Evolutionary conservation across 2,113 vertebrate species (phyloP).

Genomic region (Butorides virescens): DNA sequence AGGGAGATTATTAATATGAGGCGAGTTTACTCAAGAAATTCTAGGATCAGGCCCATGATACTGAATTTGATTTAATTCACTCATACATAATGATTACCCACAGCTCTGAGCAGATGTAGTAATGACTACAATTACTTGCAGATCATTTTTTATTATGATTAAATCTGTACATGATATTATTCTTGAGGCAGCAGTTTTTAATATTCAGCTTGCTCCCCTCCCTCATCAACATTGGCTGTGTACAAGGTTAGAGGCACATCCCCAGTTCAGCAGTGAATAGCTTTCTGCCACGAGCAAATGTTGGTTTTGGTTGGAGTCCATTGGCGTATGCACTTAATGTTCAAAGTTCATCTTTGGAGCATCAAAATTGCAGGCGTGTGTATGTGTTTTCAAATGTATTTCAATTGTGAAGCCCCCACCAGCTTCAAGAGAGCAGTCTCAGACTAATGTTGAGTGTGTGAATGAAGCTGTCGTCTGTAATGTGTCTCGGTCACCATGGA

Average conservation of each 20-base stretch:
- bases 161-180: conserved; percentile 60
- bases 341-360: not conserved
- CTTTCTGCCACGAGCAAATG: not conserved
- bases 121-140: conserved; percentile 68
- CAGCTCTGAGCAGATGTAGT: conserved; percentile 64
- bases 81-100: conserved; percentile 65
- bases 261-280: not conserved
- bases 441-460: not conserved
- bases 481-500: not conserved
- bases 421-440: not conserved
- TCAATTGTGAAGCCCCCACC: not conserved
- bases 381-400: not conserved
- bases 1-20: not conserved
- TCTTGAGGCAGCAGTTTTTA: conserved; percentile 58
- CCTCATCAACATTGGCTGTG: not conserved
- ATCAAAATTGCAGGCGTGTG: rapidly evolving
- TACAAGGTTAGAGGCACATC: conserved; percentile 4
- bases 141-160: conserved; percentile 68
- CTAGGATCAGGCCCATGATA: conserved; percentile 37
- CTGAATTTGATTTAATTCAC: conserved; percentile 57
- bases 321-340: not conserved
- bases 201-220: conserved; percentile 44
- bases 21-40: conserved; percentile 15
- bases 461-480: not conserved
- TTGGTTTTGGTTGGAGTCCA: not conserved